phyloP scores from a whole-genome alignment of 2,113 vertebrate species.

The Geococcyx californianus region DNA sequence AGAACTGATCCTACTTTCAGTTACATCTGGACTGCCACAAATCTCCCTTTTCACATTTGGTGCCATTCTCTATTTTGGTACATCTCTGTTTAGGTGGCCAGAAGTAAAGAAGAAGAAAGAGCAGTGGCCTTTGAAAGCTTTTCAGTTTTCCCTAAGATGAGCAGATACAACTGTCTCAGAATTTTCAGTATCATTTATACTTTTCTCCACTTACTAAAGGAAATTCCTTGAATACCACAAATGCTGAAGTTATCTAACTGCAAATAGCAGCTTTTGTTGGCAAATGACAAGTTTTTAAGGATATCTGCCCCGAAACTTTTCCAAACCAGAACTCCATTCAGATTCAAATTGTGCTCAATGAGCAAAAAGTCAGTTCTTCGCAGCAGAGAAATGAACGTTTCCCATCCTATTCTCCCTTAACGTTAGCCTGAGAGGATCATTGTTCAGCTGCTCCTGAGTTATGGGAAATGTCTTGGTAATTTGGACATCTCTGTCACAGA shows the following conservation, averaged over 20 bases:
- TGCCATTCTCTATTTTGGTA: background rate
- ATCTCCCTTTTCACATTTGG: background rate
- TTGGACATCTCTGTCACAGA: background rate
- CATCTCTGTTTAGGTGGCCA: background rate
- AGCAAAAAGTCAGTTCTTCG: background rate
- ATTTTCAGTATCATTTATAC: background rate
- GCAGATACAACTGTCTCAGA: background rate
- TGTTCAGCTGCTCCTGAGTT: background rate
- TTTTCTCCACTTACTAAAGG: conserved; percentile 19
- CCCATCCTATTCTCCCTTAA: background rate
- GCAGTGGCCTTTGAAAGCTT: background rate
- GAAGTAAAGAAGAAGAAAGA: background rate
- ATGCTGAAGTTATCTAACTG: conserved; percentile 6
- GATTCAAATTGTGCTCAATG: background rate
- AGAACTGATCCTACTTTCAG: background rate
- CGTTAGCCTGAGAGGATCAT: background rate
- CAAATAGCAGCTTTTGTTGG: background rate
- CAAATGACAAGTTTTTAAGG: background rate
- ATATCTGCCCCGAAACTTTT: background rate
- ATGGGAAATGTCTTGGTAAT: background rate
- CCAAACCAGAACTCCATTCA: background rate
- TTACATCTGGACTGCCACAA: background rate
- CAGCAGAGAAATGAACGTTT: background rate
- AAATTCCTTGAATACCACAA: conserved; percentile 41
- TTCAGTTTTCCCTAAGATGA: background rate